Evolutionary conservation across 2,113 vertebrate genomes (phyloP).

Genomic region (Sigmodon hispidus): DNA sequence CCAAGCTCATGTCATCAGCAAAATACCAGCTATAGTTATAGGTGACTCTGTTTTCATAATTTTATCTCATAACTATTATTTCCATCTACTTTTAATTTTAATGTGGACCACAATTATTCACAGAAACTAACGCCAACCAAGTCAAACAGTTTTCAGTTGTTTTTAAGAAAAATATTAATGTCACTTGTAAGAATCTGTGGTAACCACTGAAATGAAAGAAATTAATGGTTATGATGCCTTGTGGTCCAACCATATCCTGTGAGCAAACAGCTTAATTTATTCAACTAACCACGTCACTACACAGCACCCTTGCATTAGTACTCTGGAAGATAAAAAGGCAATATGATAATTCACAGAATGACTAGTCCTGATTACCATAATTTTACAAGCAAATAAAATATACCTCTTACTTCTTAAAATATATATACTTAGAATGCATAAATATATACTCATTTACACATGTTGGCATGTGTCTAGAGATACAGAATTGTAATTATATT

Average conservation of each 20-base stretch:
- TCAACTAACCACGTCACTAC: slow-evolving; percentile 7
- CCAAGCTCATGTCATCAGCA: slow-evolving; percentile 1
- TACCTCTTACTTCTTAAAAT: neutral
- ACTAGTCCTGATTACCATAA: neutral
- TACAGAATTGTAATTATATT: neutral
- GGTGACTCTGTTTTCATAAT: slow-evolving; percentile 33
- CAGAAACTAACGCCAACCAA: slow-evolving; percentile 37
- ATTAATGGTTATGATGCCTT: slow-evolving; percentile 50
- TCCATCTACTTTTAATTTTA: slow-evolving; percentile 60
- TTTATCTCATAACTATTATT: slow-evolving; percentile 18
- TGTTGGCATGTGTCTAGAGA: neutral
- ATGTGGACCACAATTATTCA: slow-evolving; percentile 36
- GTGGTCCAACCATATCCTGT: slow-evolving; percentile 26
- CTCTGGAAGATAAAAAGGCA: neutral
- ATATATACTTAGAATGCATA: neutral
- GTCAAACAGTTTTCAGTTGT: neutral
- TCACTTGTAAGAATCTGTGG: slow-evolving; percentile 51
- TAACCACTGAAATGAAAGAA: slow-evolving; percentile 60
- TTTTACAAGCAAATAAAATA: slow-evolving; percentile 30
- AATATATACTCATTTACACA: neutral
- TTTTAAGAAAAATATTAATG: slow-evolving; percentile 49
- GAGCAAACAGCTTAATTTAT: neutral
- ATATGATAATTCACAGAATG: neutral
- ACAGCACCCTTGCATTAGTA: neutral
- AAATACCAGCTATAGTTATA: neutral